Base-by-base conservation (phyloP, 1,140 invertebrate species). In the Anoplophora glabripennis region DNA sequence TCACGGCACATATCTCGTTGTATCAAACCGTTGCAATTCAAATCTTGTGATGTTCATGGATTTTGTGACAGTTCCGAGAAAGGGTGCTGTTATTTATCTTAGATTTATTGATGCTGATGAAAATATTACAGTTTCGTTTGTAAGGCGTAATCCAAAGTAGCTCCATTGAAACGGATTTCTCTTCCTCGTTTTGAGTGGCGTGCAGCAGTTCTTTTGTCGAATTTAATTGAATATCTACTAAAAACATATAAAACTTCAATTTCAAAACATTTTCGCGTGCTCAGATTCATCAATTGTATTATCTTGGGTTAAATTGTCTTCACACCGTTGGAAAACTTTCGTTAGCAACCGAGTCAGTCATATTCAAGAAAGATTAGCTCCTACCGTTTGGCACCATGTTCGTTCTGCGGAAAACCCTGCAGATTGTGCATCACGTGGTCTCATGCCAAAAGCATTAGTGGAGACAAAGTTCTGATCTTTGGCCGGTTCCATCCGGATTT, bases 111-210 rank as follows among this genome's bases (percentile, higher is more conserved):
- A 52, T 36, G 38, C 17, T 15, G 34, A 52, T n/a, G 18, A 37
- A 4, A 52, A 15, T 12, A n/a, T 52, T 35, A 34, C 7, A 15
- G 9, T 12, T 8, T 37, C 17, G 17, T 52, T 52, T 15, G 12
- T 63, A 14, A 54, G 49, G 51, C 58, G 36, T 66, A 66, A 59
- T 53, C 63, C 9, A 46, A 59, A 33, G 71, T 77, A 5, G 64
- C 73, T 37, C 75, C 76, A 5, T 41, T 68, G 3, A 71, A 72
- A 61, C 54, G 58, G 17, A 38, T 72, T 0, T 67, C 75, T 0
- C 59, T 69, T 11, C 69, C 72, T 7, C 40, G 67, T 15, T 33
- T 72, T 12, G 67, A 73, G 60, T 51, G 73, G 12, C 59, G 59
- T 51, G 69, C 55, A 14, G 65, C 70, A 7, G 10, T 68, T 7